Base-by-base conservation (phyloP, 2,888 invertebrate genomes). In the Lithophane semibrunnea region DNA sequence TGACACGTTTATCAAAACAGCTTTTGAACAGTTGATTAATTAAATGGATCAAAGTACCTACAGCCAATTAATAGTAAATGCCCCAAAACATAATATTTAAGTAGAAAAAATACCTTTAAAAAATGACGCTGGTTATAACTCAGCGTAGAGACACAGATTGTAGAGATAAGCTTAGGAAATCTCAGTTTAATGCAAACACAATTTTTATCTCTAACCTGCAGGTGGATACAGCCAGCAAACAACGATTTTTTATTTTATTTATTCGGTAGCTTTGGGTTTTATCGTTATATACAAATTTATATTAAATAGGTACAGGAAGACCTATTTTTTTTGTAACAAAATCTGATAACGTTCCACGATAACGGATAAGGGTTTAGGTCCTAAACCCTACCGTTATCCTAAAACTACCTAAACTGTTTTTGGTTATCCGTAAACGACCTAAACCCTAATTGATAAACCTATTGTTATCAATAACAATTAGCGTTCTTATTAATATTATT, bases 131-230 rank as follows among this genome's bases (percentile, higher is more conserved):
- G 44, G 10, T 16, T 58, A 65, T 73, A 80, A 80, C 37, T 61
- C 78, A 73, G 66, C 49, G 44, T 29, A 58, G 67, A 37, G 37
- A 37, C 37, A 37, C 37, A 37, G 37, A 37, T 37, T 37, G 44
- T 37, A 58, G 65, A 82, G 87, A 85, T 85, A 87, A 87, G 79
- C 77, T 61, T 56, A 79, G 52, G 77, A 86, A 86, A 87, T 85
- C 83, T 83, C 65, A 44, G 71, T 74, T 47, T 42, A 85, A 79
- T 69, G 75, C 67, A 83, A 86, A 85, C 86, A 84, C 29, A 68
- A 42, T 66, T 69, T 69, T 83, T 87, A 87, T 87, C 87, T 79
- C 52, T 52, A 58, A 49, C 77, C 42, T 68, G 72, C 70, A 73
- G 68, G 73, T 86, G 68, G 67, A 72, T 75, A 80, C 58, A 68